Base-by-base conservation (phyloP, 2,888 invertebrate species). In the Blastobasis adustella region DNA sequence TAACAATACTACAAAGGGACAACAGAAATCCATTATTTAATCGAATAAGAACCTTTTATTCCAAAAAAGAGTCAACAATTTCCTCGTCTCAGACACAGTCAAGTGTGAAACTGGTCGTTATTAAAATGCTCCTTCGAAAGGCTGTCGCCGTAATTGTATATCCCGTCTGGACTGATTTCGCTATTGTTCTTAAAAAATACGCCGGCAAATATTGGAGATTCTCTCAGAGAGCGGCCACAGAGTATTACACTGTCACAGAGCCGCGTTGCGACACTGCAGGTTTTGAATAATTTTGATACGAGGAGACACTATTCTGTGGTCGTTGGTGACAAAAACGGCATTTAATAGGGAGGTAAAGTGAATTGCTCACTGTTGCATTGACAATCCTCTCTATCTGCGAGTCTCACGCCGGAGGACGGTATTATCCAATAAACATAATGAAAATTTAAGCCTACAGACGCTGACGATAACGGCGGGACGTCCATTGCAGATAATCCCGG, bases 381-480 rank as follows among this genome's bases (percentile, higher is more conserved):
- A 80, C 76, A 82, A 86, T 84, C 85, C 81, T 62, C 73, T 76
- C 79, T 87, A 87, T 87, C 86, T 80, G 74, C 53, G 59, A 58
- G 71, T 65, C 78, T 84, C 83, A 83, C 78, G 82, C 81, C 69
- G 71, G 70, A 66, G 73, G 74, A 76, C 76, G 76, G 84, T 81
- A 86, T 86, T 85, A 86, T 87, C 83, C 87, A 84, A 86, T 87
- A 86, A 86, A 84, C 83, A 83, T 87, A 85, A 87, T 87, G 87
- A 88, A 86, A 84, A 86, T 86, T 87, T 86, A 86, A 86, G 85
- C 85, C 82, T 79, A 79, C 75, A 78, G 78, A 71, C 76, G 79
- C 74, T 76, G 77, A 77, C 71, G 73, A 70, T 71, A 72, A 66
- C 62, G 69, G 51, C 49, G 43, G 36, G 70, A 80, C 83, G 83